Evolutionary conservation across 2,888 invertebrate genomes (phyloP), one percentile per base, ranked within the genome.

Genomic region (Falcaria lacertinaria): DNA sequence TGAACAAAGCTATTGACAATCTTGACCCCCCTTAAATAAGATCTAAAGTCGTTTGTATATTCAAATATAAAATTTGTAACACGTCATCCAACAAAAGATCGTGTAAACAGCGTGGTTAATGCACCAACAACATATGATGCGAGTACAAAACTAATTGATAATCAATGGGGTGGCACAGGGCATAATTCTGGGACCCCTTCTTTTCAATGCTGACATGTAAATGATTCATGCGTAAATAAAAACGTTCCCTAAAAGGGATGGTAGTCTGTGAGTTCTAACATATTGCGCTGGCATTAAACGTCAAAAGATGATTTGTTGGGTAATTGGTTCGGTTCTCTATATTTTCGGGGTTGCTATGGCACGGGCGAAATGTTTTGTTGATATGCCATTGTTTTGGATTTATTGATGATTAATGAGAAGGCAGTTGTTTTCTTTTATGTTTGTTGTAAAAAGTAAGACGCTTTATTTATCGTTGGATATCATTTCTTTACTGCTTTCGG

Each of bases 291-390:
- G 86, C 82, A 82, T 82, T 74, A 80, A 83, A 85, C 74, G 87
- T 87, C 88, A 87, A 75, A 77, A 73, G 81, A 89, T 89, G 88
- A 89, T 88, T 88, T 88, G 88, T 87, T 81, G 63, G 76, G 84
- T 88, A 87, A 88, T 87, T 88, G 85, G 82, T 86, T 80, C 80
- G 79, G 77, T 83, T 80, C 74, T 75, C 67, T 57, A 49, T 70
- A 25, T 37, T 37, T n/a, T 37, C 74, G 69, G 60, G 73, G 75
- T 62, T 52, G 61, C 65, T 81, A 85, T 80, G 81, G 78, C 75
- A 80, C 70, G 79, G 55, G 25, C 37, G 59, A 69, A 69, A 68
- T 78, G 80, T 85, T 85, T 87, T 78, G 82, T 82, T 82, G 74
- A 83, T 86, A 83, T 55, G 53, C 69, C 54, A 63, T 70, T 81